Base-by-base conservation (phyloP, 2,888 invertebrate genomes). In the Bembecia ichneumoniformis region DNA sequence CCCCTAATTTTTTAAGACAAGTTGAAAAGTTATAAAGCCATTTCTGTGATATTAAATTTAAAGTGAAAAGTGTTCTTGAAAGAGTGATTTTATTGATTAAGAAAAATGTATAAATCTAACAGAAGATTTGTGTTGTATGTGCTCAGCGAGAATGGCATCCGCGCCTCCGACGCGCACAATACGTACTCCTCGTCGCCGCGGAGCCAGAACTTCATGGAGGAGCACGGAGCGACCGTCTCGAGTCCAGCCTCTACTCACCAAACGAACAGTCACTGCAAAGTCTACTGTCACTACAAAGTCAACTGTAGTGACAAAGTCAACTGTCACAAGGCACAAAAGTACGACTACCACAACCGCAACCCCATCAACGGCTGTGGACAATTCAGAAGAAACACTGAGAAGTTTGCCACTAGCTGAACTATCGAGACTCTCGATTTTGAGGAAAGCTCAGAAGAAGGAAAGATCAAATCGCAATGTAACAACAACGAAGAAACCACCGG, bases 101-200 rank as follows among this genome's bases (percentile, higher is more conserved):
- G 28, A 28, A 28, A 28, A 40, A 34, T 35, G 35, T 35, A 58
- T 52, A 55, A 55, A 55, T 56, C 60, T 79, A 82, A 82, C 67
- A 51, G 60, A 65, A 67, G 65, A 67, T 69, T 81, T 82, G 59
- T 82, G 67, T 81, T 82, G 59, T 82, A 67, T 82, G 70, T 82
- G 75, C 74, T 65, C 72, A 84, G 83, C 68, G 67, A 53, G 58
- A 55, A 54, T 47, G 28, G 49, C 2, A 28, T 28, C 28, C 28
- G 9, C 51, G 44, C 3, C 11, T 11, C 44, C 44, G 13, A 3
- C 44, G 44, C 17, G 15, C 9, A 40, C 40, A 44, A 15, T 11
- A 44, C 17, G 44, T 28, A 15, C 44, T 16, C 16, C 1, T 16
- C 15, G 13, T 44, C 44, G 15, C 9, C 14, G 17, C 44, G 11